Evolutionary conservation across 1,140 invertebrate species (phyloP), one percentile per base, ranked within the genome.

Genomic region (Drosophila seguyi): DNA sequence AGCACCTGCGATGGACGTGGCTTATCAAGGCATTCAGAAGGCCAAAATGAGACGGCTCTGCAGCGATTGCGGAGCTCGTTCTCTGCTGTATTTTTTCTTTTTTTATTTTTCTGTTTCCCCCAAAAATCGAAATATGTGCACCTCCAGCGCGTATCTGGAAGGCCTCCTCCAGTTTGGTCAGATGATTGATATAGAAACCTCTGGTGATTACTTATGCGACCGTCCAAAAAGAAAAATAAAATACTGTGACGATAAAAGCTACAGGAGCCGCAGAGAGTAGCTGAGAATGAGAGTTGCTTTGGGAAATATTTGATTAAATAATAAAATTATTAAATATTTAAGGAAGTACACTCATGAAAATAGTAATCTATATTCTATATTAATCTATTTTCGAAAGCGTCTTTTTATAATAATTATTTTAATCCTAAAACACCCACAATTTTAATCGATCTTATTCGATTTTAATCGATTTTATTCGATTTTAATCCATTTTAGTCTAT

Each of bases 101-200:
- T 16, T 34, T 45, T 31, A 4, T 31, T 8, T 31, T 1, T 36
- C 6, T 36, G 0, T 3, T 13, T 42, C 13, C 18, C 31, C 18
- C n/a, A 18, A 11, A 62, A 65, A n/a, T n/a, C 56, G 67, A 80
- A 85, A 80, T 68, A 59, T 68, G 61, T 58, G 55, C 68, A 68
- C 73, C 20, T 16, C 13, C 38, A 29, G 31, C 48, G 81, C 61
- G 14, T 81, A 74, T 85, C 79, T 79, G 45, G 53, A 48, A 69
- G 52, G 22, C 38, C 47, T 50, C 14, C 47, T 44, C 63, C 39
- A 6, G 47, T 58, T 71, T 25, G 68, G 74, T 67, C 82, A 82
- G 69, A 61, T 86, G 80, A 87, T 87, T 90, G 80, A 87, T 88
- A 84, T 66, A 76, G 20, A 44, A 57, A 52, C 45, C 57, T 41